These are phyloP conservation scores for Cydia amplana DNA, from an alignment of 1,140 invertebrate genomes.

Conservation along the genomic window DNA sequence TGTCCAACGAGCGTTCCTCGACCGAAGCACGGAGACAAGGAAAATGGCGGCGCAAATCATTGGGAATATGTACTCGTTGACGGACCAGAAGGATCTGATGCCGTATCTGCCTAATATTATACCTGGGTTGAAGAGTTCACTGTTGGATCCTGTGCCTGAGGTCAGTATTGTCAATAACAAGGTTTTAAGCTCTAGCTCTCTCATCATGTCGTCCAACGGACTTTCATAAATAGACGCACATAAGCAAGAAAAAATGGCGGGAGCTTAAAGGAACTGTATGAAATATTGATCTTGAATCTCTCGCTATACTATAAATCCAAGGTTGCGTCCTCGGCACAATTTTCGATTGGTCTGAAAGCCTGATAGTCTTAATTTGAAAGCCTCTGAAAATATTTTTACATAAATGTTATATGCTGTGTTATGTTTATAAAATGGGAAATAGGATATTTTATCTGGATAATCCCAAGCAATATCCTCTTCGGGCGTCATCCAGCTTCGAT, in stretches of 20 bases:
- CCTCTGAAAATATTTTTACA: too few relatives aligned
- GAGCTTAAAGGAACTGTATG: constrained; percentile 95
- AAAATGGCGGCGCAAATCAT: constrained; percentile 99
- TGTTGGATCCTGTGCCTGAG: constrained; percentile 98
- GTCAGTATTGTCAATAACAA: constrained; percentile 69
- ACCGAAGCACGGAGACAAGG: constrained; percentile 97
- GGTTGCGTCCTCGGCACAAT: too few relatives aligned
- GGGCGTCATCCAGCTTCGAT: too few relatives aligned
- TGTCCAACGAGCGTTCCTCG: constrained; percentile 97
- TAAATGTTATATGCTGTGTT: too few relatives aligned
- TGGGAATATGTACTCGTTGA: constrained; percentile 99
- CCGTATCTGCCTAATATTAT: constrained; percentile 98
- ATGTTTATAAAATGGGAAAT: too few relatives aligned
- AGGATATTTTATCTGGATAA: too few relatives aligned
- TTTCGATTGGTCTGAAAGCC: too few relatives aligned
- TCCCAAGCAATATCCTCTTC: too few relatives aligned
- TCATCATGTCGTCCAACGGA: constrained; percentile 86
- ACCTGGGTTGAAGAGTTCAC: constrained; percentile 96
- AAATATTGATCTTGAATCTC: constrained; percentile 88
- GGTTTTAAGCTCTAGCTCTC: too few relatives aligned
- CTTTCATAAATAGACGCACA: constrained; percentile 97
- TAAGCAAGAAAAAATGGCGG: constrained; percentile 98
- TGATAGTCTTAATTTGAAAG: too few relatives aligned
- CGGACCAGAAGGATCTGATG: constrained; percentile 98
- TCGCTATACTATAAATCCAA: too few relatives aligned